A percentile compares a stretch with the other conserved stretches of the same genome.
These are phyloP conservation scores for Drosophila colorata DNA, from an alignment of 2,888 invertebrate genomes.

Conservation along the genomic window DNA sequence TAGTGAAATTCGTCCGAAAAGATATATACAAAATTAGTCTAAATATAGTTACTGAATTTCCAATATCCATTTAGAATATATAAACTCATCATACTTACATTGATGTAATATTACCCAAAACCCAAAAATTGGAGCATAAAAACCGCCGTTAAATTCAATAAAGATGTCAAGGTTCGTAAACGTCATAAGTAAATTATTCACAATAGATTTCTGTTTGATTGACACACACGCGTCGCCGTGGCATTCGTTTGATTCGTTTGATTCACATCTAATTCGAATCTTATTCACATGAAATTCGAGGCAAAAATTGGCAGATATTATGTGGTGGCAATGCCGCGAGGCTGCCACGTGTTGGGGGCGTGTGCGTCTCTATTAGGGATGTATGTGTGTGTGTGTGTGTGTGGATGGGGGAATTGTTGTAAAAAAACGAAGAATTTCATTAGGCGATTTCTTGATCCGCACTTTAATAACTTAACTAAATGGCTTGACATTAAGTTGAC, in stretches of 20 bases:
- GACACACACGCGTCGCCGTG: conserved; percentile 72
- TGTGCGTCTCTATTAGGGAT: conserved; percentile 53
- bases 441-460: conserved; percentile 37
- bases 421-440: conserved; percentile 25
- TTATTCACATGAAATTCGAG: conserved; percentile 61
- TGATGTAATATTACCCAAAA: too few species aligned
- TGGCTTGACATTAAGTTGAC: conserved; percentile 66
- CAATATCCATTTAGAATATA: too few species aligned
- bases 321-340: conserved; percentile 28
- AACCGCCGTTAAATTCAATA: conserved; percentile 47
- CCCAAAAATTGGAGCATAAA: neutral
- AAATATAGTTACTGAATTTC: too few species aligned
- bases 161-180: conserved; percentile 56
- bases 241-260: conserved; percentile 59
- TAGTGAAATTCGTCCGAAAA: too few species aligned
- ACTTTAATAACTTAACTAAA: conserved; percentile 73
- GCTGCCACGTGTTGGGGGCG: conserved; percentile 56
- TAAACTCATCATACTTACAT: too few species aligned
- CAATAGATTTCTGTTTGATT: conserved; percentile 72
- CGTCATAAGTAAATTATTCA: conserved; percentile 78
- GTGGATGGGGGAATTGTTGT: neutral
- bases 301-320: conserved; percentile 49
- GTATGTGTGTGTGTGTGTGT: conserved; percentile 4
- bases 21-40: too few species aligned
- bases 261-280: conserved; percentile 64